A percentile compares a stretch with the other conserved stretches of the same genome.
phyloP scores from a whole-genome alignment of 2,113 vertebrate species.

The Dermatemys mawii region DNA sequence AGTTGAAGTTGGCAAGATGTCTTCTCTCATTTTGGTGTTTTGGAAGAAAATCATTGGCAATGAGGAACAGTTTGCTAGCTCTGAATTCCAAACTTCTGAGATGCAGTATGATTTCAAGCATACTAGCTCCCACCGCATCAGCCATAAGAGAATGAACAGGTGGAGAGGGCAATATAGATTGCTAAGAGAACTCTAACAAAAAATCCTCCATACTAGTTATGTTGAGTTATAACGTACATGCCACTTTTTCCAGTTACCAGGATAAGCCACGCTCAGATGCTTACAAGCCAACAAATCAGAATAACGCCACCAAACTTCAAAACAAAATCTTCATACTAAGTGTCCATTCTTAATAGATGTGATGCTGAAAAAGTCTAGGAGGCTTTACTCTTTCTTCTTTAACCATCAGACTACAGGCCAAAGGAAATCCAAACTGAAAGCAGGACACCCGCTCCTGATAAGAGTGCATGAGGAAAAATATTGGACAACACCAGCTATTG shows the following conservation, averaged over 20 bases:
- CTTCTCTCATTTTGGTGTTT: neutral
- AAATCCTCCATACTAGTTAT: slow-evolving; percentile 43
- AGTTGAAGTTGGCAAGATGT: neutral
- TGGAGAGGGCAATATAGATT: slow-evolving; percentile 14
- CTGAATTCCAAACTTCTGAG: neutral
- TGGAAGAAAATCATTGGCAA: neutral
- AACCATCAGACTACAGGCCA: neutral
- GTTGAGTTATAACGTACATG: slow-evolving; percentile 30
- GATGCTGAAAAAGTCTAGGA: neutral
- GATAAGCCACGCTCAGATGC: slow-evolving; percentile 40
- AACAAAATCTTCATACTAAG: slow-evolving; percentile 28
- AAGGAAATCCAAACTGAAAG: neutral
- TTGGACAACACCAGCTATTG: neutral
- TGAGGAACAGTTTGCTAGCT: neutral
- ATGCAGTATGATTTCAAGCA: neutral
- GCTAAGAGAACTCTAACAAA: slow-evolving; percentile 42
- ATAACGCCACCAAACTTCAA: slow-evolving; percentile 38
- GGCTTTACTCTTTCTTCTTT: neutral
- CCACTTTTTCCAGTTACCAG: slow-evolving; percentile 37
- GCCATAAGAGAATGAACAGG: neutral
- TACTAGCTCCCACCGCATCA: neutral
- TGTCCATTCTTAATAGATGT: neutral
- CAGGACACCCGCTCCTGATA: neutral
- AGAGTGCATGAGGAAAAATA: neutral
- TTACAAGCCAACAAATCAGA: slow-evolving; percentile 34